Evolutionary conservation across 2,797 vertebrate species (phyloP), one percentile per base, ranked within the genome.

Genomic region (Coracias cyanogaster): DNA sequence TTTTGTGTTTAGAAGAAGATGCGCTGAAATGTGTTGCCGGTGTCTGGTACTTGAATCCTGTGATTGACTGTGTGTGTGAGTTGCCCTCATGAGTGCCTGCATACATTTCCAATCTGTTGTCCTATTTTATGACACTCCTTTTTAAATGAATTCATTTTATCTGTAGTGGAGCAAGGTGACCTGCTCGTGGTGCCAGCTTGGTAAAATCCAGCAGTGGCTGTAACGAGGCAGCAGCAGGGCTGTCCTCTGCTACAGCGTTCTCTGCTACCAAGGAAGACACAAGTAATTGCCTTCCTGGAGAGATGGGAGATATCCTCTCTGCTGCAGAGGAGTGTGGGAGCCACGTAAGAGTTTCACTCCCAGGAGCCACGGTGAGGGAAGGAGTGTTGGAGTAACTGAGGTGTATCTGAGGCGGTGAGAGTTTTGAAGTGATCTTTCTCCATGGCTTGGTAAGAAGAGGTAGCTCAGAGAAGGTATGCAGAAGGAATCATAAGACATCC

Each of bases 131-230:
- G 54, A 33, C 4, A 3, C 24, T 83, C 21, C 49, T 83, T 85
- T 86, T 29, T 39, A 87, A 93, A 92, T 67, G 6, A 84, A 45
- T 73, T 81, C 5, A 12, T 72, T 90, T 73, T 57, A 37, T 76
- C 72, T 64, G 41, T 57, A 41, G 24, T 41, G 66, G 66, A 74
- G 76, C 8, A 16, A 74, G 79, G 76, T 77, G 57, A 74, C 61
- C 71, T 72, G 66, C 18, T 69, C 3, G 0, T 46, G 67, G 51
- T 55, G 57, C 58, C 5, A 2, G 48, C 65, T 73, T 9, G 2
- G 69, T 45, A 55, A 62, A 90, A 69, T 25, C 12, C 16, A 2
- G 31, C 1, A 0, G 10, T 48, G 52, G 52, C 46, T 93, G 3
- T 43, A 43, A 64, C 0, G 0, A 66, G 43, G 69, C 19, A 3